These are phyloP conservation scores for Dascyllus trimaculatus DNA, from an alignment of 2,113 vertebrate genomes.

Conservation along the genomic window DNA sequence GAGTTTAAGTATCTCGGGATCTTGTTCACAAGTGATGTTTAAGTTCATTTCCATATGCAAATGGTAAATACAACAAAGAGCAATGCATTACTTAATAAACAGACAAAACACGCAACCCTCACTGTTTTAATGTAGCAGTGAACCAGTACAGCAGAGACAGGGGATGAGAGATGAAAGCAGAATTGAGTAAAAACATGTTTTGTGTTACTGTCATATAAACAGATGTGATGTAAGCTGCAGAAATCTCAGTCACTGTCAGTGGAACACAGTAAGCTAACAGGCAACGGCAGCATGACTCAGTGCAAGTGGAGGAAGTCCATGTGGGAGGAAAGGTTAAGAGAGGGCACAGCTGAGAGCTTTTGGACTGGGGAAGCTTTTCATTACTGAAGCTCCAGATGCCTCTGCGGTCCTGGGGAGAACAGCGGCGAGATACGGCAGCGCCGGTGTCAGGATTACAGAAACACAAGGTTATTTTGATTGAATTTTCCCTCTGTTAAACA, in stretches of 20 bases:
- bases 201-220: too few species aligned
- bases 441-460: conserved; percentile 1
- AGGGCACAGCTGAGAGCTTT: conserved; percentile 30
- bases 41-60: too few species aligned
- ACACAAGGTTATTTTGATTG: not conserved
- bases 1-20: too few species aligned
- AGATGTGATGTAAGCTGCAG: conserved; percentile 1
- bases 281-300: conserved; percentile 49
- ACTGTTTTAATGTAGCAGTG: too few species aligned
- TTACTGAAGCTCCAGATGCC: conserved; percentile 28
- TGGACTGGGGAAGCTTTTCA: conserved; percentile 36
- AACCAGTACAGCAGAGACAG: too few species aligned
- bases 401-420: not conserved
- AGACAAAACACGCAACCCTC: too few species aligned
- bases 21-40: too few species aligned
- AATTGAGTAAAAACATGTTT: too few species aligned
- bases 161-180: too few species aligned
- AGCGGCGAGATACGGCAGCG: not conserved
- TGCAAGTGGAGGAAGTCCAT: conserved; percentile 18
- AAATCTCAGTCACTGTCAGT: conserved; percentile 5
- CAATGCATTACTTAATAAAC: too few species aligned
- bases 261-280: conserved; percentile 16
- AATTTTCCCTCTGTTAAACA: not conserved
- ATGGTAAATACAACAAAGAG: too few species aligned
- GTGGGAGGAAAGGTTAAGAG: conserved; percentile 48